Evolutionary conservation across 2,888 invertebrate species (phyloP).

Genomic region (Protula sp.): DNA sequence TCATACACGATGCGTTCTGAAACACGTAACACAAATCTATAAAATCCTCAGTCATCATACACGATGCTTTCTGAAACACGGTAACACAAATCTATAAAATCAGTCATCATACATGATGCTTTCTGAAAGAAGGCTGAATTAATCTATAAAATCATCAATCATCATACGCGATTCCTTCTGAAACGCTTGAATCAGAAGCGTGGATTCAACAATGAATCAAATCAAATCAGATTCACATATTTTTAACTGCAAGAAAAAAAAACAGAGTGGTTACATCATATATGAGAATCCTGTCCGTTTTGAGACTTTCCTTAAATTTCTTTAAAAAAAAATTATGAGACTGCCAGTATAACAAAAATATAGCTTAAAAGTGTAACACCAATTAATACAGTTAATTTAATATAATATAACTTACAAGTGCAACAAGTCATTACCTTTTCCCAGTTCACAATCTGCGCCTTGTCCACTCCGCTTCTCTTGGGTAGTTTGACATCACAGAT

Average conservation of each 20-base stretch:
- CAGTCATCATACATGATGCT: slow-evolving; percentile 43
- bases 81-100: slow-evolving; percentile 41
- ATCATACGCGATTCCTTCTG: slow-evolving; percentile 44
- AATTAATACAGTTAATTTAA: no score
- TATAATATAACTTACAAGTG: no score
- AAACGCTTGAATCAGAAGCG: slow-evolving; percentile 8
- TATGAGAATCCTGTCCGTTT: no score
- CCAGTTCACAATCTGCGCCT: slow-evolving; percentile 34
- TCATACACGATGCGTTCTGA: slow-evolving; percentile 41
- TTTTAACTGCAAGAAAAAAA: no score
- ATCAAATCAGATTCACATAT: no score
- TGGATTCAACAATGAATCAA: not conserved
- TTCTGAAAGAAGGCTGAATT: slow-evolving; percentile 31
- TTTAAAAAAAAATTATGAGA: no score
- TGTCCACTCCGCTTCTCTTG: slow-evolving; percentile 31
- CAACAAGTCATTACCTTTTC: slow-evolving; percentile 43
- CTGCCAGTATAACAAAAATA: not conserved
- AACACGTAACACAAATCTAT: slow-evolving; percentile 34
- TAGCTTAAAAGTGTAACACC: no score
- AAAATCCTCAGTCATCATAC: slow-evolving; percentile 47
- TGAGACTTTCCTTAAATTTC: no score
- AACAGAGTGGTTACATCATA: no score
- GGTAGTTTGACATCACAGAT: slow-evolving; percentile 37
- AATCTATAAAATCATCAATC: slow-evolving; percentile 48
- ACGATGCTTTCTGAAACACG: slow-evolving; percentile 37